Evolutionary conservation across 2,888 invertebrate genomes (phyloP), one percentile per base, ranked within the genome.

Genomic region (Plutella xylostella): DNA sequence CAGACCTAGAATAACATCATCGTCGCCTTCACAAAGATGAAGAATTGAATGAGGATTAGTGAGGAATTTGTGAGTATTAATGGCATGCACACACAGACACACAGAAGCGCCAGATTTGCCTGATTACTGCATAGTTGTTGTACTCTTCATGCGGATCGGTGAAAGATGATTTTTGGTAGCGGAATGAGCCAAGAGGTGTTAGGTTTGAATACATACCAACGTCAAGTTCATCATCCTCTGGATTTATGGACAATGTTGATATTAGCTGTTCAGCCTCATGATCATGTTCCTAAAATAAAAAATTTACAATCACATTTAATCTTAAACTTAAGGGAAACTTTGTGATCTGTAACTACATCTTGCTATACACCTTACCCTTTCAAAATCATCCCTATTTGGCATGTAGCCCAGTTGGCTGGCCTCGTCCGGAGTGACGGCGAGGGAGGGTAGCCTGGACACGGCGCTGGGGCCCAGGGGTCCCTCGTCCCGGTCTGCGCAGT

Each of bases 331-430:
- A 12, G n/a, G 12, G 18, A 14, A 19, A 31, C 19, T 31, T 42
- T 19, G 31, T 19, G 9, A 22, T n/a, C n/a, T n/a, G n/a, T n/a
- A n/a, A n/a, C n/a, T n/a, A n/a, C n/a, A 28, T 22, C 4, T 33
- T 21, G 19, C 14, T 25, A 22, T 12, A 21, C 2, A 45, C 59
- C 65, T 63, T 74, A 94, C 94, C 72, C 94, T 88, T 83, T 97
- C 97, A 85, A 96, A 98, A 68, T 97, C 97, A 86, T 97, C 97
- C 65, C 97, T 87, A 65, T 94, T 92, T 2, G 97, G 94, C 93
- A 96, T 96, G 64, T 97, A 98, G 2, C 96, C 95, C 9, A 98
- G 85, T 60, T 94, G 91, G 28, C 90, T 85, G 25, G 96, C 94
- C 76, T 98, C 96, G 64, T 96, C 94, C 0, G 88, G 75, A 9